Evolutionary conservation across 2,113 vertebrate species (phyloP).

Genomic region (Philantomba maxwellii): DNA sequence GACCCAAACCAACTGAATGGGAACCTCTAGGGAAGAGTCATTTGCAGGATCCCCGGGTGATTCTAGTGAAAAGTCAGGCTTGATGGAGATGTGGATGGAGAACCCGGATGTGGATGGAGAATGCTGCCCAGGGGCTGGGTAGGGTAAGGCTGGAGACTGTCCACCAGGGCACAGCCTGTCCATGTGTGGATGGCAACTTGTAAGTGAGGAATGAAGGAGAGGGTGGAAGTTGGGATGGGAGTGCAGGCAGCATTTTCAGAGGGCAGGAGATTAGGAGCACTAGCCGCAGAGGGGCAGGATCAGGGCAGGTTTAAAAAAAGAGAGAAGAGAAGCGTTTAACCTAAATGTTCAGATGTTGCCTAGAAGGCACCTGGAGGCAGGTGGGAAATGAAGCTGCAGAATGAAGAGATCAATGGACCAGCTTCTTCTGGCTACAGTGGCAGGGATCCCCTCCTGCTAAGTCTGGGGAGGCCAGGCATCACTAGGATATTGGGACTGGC

Average conservation of each 20-base stretch:
- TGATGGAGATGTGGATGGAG: too few species aligned
- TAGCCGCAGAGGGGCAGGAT: not conserved
- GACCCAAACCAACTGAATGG: not conserved
- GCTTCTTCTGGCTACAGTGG: not conserved
- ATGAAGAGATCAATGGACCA: not conserved
- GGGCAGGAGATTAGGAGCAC: not conserved
- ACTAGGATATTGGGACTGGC: not conserved
- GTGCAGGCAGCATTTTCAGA: not conserved
- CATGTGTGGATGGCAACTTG: accelerated
- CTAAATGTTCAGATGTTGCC: not conserved
- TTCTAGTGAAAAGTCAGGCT: not conserved
- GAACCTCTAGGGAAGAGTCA: not conserved
- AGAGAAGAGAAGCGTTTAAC: not conserved
- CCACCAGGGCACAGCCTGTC: accelerated
- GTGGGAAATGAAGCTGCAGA: not conserved
- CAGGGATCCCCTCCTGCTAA: not conserved
- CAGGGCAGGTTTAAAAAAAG: not conserved
- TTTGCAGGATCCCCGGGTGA: not conserved
- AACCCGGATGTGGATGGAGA: not conserved
- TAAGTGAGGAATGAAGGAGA: not conserved
- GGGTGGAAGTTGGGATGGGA: not conserved
- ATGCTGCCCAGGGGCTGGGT: too few species aligned
- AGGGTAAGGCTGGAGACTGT: not conserved
- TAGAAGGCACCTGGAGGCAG: not conserved
- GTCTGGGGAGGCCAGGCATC: not conserved